Evolutionary conservation across 1,140 invertebrate genomes (phyloP).

Genomic region (Phenacoccus solenopsis): DNA sequence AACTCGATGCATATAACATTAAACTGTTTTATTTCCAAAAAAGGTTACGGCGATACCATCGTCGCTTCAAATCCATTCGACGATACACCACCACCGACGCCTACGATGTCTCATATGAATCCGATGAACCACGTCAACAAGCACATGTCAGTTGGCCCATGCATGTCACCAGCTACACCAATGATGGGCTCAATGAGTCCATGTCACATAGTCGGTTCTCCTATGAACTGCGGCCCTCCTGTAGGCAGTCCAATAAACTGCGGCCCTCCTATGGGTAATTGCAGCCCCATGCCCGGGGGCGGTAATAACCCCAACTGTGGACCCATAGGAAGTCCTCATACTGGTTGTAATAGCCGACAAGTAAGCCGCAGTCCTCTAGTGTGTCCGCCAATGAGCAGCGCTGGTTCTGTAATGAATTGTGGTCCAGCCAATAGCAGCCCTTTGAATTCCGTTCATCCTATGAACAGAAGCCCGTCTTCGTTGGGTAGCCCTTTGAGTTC

Average conservation of each 20-base stretch:
- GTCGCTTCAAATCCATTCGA: constrained; percentile 92
- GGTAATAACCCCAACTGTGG: constrained; percentile 34
- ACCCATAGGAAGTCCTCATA: constrained; percentile 38
- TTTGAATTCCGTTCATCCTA: constrained; percentile 23
- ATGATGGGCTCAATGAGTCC: constrained; percentile 33
- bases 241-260: constrained; percentile 45
- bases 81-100: constrained; percentile 57
- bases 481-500: constrained; percentile 27
- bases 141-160: constrained; percentile 40
- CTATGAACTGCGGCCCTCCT: constrained; percentile 42
- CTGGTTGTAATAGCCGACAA: constrained; percentile 45
- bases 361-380: constrained; percentile 26
- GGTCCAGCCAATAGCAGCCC: constrained; percentile 35
- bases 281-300: constrained; percentile 44
- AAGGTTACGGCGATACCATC: constrained; percentile 78
- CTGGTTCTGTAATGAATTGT: constrained; percentile 26
- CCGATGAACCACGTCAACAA: constrained; percentile 43
- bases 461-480: constrained; percentile 27
- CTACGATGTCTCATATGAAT: constrained; percentile 35
- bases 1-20: too few relatives aligned
- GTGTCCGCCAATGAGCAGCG: constrained; percentile 19
- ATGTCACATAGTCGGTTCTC: constrained; percentile 40
- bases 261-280: constrained; percentile 40
- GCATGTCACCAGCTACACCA: constrained; percentile 48
- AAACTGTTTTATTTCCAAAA: too few relatives aligned